A percentile compares a stretch with the other conserved stretches of the same genome.
These are phyloP conservation scores for Hyalella azteca DNA, from an alignment of 2,888 invertebrate genomes.

Conservation along the genomic window DNA sequence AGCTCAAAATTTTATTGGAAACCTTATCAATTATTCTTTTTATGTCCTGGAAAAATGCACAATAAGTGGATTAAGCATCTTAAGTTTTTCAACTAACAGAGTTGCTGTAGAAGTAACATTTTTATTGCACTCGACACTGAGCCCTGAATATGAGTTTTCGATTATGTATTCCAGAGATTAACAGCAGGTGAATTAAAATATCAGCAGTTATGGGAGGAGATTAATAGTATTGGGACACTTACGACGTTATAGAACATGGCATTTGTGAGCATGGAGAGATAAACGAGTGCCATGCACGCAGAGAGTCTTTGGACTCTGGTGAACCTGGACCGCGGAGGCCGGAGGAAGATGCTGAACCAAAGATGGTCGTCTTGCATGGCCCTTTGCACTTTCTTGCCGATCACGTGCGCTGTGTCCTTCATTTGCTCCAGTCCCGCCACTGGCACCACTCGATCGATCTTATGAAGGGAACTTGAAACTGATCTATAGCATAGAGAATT, in stretches of 20 bases:
- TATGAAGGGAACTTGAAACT: conserved; percentile 14
- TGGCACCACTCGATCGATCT: conserved; percentile 66
- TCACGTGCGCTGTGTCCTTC: conserved; percentile 64
- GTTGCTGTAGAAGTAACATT: no score
- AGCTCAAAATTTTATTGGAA: no score
- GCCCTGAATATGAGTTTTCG: no score
- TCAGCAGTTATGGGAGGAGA: no score
- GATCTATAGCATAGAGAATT: not conserved
- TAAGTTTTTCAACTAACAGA: no score
- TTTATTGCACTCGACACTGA: no score
- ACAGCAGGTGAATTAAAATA: no score
- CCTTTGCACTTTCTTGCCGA: conserved; percentile 61
- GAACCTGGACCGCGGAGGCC: conserved; percentile 66
- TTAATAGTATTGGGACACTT: no score
- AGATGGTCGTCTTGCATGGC: conserved; percentile 66
- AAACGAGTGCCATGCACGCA: conserved; percentile 65
- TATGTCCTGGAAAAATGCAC: no score
- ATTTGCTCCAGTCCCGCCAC: conserved; percentile 65
- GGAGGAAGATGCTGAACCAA: conserved; percentile 67
- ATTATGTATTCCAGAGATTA: no score
- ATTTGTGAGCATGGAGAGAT: conserved; percentile 66
- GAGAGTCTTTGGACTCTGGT: conserved; percentile 66
- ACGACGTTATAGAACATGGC: conserved; percentile 66
- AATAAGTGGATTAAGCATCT: no score
- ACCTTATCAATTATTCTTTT: no score